Conservation (phyloP, 2,797 vertebrate species). For the Leucoraja ocellata region DNA sequence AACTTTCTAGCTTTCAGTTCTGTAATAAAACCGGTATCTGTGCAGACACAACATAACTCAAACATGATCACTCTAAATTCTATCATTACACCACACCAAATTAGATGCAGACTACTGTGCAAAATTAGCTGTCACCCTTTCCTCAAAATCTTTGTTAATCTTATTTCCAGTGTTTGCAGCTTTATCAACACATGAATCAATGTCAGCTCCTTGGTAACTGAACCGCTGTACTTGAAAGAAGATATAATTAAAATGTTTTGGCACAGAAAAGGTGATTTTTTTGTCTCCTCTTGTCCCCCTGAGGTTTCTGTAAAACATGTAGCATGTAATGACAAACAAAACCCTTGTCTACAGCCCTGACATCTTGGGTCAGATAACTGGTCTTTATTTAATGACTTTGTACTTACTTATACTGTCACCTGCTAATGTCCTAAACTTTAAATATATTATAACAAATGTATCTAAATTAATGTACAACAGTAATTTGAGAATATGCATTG, state of each 20-base stretch:
- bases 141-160: constrained; percentile 99
- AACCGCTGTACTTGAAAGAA: constrained; percentile 91
- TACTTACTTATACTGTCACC: constrained; percentile 54
- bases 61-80: constrained; percentile 58
- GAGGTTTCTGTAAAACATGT: constrained; percentile 69
- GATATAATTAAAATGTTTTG: constrained; percentile 99
- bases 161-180: constrained; percentile 99
- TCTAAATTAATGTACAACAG: neutral
- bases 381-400: constrained; percentile 75
- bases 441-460: constrained; percentile 50
- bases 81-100: constrained; percentile 90
- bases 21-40: neutral
- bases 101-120: constrained; percentile 90
- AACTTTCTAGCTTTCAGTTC: neutral
- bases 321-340: constrained; percentile 78
- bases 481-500: neutral
- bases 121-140: constrained; percentile 99
- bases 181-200: constrained; percentile 99
- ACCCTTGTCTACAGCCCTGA: constrained; percentile 66
- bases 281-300: constrained; percentile 71
- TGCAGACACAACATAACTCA: constrained; percentile 12
- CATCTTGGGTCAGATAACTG: constrained; percentile 66
- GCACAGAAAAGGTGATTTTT: constrained; percentile 83
- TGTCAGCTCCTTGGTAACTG: constrained; percentile 99
- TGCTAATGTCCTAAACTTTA: constrained; percentile 59